phyloP scores from a whole-genome alignment of 2,888 invertebrate species.

The Dusona sp. region DNA sequence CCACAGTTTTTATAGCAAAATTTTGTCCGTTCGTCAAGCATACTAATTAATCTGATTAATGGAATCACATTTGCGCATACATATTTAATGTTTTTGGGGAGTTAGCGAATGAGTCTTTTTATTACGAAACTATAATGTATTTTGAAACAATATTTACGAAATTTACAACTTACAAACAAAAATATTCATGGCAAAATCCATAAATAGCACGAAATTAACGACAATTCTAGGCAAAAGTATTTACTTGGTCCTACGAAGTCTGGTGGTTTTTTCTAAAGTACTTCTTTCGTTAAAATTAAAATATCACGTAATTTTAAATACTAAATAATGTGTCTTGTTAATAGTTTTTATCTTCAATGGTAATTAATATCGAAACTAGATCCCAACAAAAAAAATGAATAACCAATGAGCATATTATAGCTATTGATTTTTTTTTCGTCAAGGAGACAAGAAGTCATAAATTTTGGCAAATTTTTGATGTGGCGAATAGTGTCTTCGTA shows the following conservation, averaged over 20 bases:
- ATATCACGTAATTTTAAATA: not conserved
- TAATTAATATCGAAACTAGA: not conserved
- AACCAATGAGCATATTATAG: not conserved
- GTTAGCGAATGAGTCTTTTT: no score
- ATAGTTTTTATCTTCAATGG: not conserved
- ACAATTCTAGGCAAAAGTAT: not conserved
- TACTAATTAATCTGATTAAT: no score
- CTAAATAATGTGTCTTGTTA: not conserved
- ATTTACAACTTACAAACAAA: not conserved
- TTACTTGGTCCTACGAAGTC: no score
- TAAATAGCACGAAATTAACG: not conserved
- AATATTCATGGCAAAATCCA: not conserved
- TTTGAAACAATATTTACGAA: no score
- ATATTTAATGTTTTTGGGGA: no score
- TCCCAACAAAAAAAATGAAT: not conserved
- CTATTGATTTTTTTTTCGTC: not conserved
- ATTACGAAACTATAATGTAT: no score
- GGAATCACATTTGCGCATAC: no score
- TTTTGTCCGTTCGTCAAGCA: no score
- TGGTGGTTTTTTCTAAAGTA: no score
- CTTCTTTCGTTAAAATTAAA: not conserved
- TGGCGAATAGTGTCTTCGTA: not conserved
- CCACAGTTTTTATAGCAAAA: no score
- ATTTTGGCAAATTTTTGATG: not conserved
- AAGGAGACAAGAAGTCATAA: not conserved